Evolutionary conservation across 1,140 invertebrate species (phyloP), one percentile per base, ranked within the genome.

Genomic region (Drosophila guanche): DNA sequence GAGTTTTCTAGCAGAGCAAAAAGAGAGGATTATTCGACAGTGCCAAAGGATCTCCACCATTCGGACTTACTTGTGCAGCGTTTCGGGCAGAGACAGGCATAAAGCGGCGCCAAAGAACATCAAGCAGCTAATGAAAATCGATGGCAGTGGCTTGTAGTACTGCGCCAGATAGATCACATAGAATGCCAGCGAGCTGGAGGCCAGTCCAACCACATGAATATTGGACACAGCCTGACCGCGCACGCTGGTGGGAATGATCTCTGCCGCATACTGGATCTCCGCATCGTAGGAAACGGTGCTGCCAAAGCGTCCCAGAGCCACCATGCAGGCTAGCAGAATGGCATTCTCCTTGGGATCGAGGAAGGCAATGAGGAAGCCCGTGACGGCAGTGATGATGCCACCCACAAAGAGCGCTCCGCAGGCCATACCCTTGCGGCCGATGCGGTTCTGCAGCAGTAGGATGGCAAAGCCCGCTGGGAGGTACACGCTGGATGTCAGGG

Each of bases 201-300:
- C 92, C 77, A 93, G 91, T 2, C 93, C 93, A n/a, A 92, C 91
- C 4, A 94, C 92, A 73, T 94, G 93, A 8, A 93, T 90, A 10
- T 91, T 91, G 10, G 92, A 92, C 20, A 94, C 92, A n/a, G 93
- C 93, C 79, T 93, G 92, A 0, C 92, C 93, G 27, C 95, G 85
- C 0, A 95, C 92, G 4, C 93, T 92, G 0, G 94, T 95, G 1
- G 95, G 94, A 29, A 94, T 93, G 33, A 94, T 90, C 76, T 95
- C 94, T 1, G 94, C 93, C 6, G 94, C 94, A 75, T 95, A 95
- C 65, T 94, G 93, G 55, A 94, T 88, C 79, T 93, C 86, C 2
- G 94, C 93, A 76, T 94, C 93, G 76, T 94, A 95, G 7, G 94
- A 92, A 0, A 94, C 92, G 4, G 94, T 94, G 14, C 94, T 92